phyloP scores from a whole-genome alignment of 1,140 invertebrate species.

The Uloborus diversus region DNA sequence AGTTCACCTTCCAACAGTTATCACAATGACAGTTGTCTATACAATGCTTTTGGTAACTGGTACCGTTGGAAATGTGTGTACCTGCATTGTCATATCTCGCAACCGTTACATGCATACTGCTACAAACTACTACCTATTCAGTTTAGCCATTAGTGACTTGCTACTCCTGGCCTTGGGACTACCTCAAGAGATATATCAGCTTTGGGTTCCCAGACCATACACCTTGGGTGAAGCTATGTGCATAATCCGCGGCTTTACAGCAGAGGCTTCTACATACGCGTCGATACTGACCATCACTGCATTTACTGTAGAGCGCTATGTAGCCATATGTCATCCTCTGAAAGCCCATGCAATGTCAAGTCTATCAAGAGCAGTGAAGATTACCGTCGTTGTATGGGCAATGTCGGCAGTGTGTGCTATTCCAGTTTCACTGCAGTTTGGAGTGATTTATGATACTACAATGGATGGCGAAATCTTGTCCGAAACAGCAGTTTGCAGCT shows the following conservation, averaged over 20 bases:
- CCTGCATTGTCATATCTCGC: constrained; percentile 71
- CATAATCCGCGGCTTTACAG: constrained; percentile 80
- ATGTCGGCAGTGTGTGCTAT: constrained; percentile 59
- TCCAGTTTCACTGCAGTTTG: constrained; percentile 71
- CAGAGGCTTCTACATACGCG: constrained; percentile 64
- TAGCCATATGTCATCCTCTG: constrained; percentile 68
- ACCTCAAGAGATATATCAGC: constrained; percentile 84
- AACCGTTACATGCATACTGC: constrained; percentile 70
- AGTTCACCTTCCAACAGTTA: constrained; percentile 53
- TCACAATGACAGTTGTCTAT: constrained; percentile 68
- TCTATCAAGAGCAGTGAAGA: constrained; percentile 65
- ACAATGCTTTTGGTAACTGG: constrained; percentile 69
- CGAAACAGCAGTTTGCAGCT: constrained; percentile 41
- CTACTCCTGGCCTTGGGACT: constrained; percentile 76
- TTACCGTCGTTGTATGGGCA: constrained; percentile 66
- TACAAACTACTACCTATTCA: constrained; percentile 91
- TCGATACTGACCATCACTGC: constrained; percentile 67
- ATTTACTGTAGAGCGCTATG: constrained; percentile 67
- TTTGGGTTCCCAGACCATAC: constrained; percentile 88
- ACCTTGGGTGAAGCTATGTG: constrained; percentile 87
- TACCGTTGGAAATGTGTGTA: constrained; percentile 70
- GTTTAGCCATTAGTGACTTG: constrained; percentile 90
- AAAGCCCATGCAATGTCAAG: constrained; percentile 65
- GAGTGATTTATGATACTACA: constrained; percentile 57
- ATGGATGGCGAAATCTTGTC: constrained; percentile 2